Base-by-base conservation (phyloP, 2,797 vertebrate species). In the Hylomyscus alleni region DNA sequence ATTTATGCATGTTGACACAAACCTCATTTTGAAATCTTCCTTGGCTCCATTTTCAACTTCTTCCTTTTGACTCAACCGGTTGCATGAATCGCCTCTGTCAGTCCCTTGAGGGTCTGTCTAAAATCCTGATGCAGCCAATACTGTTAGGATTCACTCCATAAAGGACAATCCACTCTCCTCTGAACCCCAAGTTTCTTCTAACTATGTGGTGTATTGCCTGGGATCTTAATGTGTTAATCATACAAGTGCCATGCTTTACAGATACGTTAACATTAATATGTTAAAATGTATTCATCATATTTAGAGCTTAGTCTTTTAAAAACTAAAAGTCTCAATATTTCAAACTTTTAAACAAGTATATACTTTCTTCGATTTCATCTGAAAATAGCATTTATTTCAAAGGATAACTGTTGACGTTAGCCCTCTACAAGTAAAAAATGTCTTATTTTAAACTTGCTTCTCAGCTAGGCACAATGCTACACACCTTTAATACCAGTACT, bases 1-100 rank as follows among this genome's bases (percentile, higher is more conserved):
- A 95, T 98, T 89, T 93, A 89, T 96, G 83, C 72, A 62, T 96
- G 95, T 91, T 95, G 95, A 94, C 86, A 78, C 85, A 97, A 78
- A 69, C 91, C 90, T 87, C 60, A 89, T 94, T 97, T 97, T 87
- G 60, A 97, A 93, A 91, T 96, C 91, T 93, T 94, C 93, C 93
- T 78, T 95, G 93, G 90, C 82, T 96, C 75, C 4, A 31, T 84
- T 92, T 97, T 89, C 85, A 92, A 54, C 69, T 93, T 93, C 88
- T 78, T 88, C 52, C 73, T 47, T 75, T 96, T 94, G 90, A 65
- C 91, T 93, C 69, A 86, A 37, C 44, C 78, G 92, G 81, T 62
- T 76, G 37, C 56, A 89, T 60, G 73, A 91, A 50, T 85, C 22
- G 20, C 56, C 34, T 94, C 67, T 91, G 62, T 89, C 73, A 83